Conservation (phyloP, 1,140 invertebrate genomes). For the Zelostemma sp. region DNA sequence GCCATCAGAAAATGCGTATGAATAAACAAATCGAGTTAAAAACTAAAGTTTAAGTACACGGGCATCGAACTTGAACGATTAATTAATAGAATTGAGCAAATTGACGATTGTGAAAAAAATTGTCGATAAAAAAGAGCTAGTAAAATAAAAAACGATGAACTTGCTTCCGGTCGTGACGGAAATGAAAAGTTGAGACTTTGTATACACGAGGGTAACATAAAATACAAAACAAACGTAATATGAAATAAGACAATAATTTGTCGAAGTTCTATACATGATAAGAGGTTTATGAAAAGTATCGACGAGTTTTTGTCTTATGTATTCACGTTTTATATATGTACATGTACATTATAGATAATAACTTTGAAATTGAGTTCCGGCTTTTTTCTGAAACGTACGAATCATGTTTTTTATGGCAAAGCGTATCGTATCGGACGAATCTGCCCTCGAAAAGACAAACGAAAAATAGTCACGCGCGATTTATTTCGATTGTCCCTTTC, state of each 20-base stretch:
- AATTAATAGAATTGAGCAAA: slow-evolving; percentile 37
- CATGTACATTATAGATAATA: slow-evolving; percentile 16
- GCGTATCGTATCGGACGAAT: slow-evolving; percentile 48
- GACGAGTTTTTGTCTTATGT: slow-evolving; percentile 34
- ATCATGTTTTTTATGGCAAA: slow-evolving; percentile 46
- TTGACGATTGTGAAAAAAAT: slow-evolving; percentile 8
- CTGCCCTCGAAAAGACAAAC: no score
- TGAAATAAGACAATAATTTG: slow-evolving; percentile 36
- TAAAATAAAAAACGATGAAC: slow-evolving; percentile 11
- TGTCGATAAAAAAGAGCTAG: not conserved
- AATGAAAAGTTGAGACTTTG: slow-evolving; percentile 28
- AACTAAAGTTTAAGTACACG: slow-evolving; percentile 36
- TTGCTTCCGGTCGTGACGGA: slow-evolving; percentile 15
- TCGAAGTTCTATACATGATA: slow-evolving; percentile 42
- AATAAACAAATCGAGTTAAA: slow-evolving; percentile 24
- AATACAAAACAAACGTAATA: slow-evolving; percentile 42
- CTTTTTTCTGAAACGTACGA: slow-evolving; percentile 41
- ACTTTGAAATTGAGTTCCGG: slow-evolving; percentile 36
- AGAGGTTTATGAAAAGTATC: slow-evolving; percentile 43
- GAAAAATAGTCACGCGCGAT: no score
- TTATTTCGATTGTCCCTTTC: no score
- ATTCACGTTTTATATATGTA: slow-evolving; percentile 39
- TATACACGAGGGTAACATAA: slow-evolving; percentile 30
- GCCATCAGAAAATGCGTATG: no score
- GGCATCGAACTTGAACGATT: slow-evolving; percentile 27